Evolutionary conservation across 2,797 vertebrate species (phyloP), one percentile per base, ranked within the genome.

Genomic region (Triplophysa bombifrons): DNA sequence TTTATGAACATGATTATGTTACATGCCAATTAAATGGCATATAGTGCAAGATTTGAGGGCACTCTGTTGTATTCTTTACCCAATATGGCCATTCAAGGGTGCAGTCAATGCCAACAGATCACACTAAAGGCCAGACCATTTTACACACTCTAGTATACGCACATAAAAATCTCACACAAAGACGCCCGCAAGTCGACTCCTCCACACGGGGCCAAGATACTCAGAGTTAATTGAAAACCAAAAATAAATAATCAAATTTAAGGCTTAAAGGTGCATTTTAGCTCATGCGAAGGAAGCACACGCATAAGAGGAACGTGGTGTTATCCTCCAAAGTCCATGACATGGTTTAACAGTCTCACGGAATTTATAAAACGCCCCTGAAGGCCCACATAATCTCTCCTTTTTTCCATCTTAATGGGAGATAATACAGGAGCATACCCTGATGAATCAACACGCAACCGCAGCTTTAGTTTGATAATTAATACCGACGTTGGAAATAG

Each of bases 381-480:
- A 88, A 91, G 92, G 90, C 90, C 87, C 85, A 81, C 82, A 87
- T 92, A 93, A 93, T 93, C 92, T 91, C 82, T 70, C 80, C 87
- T 88, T 91, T 91, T 89, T 87, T 79, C 81, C 88, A 66, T 80
- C 88, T 91, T 92, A 94, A 93, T 92, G 87, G 90, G 83, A 93
- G 92, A 93, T 93, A 93, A 94, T 94, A 88, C 89, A 90, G 90
- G 87, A 82, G 88, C 46, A 76, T 84, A 89, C 82, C 85, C 90
- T 81, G 89, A 93, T 91, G 91, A 93, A 91, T 93, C 92, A 92
- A 92, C 93, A 90, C 86, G 91, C 91, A 93, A 91, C 90, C 90
- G 91, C 91, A 83, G 91, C 91, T 91, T 92, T 91, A 90, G 90
- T 92, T 87, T 90, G 89, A 92, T 93, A 92, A 94, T 93, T 93